These are phyloP conservation scores for Coturnix japonica DNA, from an alignment of 2,113 vertebrate species.

Conservation along the genomic window DNA sequence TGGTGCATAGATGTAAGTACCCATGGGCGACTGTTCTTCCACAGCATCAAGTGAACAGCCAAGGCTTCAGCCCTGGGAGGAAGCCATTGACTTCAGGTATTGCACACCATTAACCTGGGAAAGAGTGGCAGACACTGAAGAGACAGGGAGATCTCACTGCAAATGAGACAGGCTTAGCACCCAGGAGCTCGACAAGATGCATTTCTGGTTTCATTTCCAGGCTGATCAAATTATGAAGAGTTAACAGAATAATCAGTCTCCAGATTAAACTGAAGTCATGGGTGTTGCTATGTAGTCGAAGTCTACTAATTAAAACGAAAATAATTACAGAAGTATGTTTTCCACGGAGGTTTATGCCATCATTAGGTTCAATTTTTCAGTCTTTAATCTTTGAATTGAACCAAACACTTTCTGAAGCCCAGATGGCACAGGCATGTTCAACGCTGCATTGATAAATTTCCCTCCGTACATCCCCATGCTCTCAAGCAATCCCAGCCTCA, in stretches of 20 bases:
- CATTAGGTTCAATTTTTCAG: slow-evolving; percentile 71
- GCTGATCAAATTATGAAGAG: not conserved
- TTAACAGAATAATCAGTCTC: slow-evolving; percentile 20
- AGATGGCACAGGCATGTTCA: slow-evolving; percentile 34
- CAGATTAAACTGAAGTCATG: slow-evolving; percentile 8
- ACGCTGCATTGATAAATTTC: not conserved
- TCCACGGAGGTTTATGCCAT: slow-evolving; percentile 60
- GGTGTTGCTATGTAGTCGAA: slow-evolving; percentile 4
- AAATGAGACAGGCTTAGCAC: fast-evolving
- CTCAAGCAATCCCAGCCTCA: not conserved
- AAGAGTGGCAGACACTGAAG: not conserved
- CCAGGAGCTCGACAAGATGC: not conserved
- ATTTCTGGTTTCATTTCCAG: not conserved
- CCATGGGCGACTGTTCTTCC: not conserved
- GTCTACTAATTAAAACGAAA: slow-evolving; percentile 64
- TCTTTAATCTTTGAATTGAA: slow-evolving; percentile 73
- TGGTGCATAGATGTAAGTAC: not conserved
- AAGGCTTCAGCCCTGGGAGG: not conserved
- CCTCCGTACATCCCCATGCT: not conserved
- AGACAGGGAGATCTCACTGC: too few species aligned
- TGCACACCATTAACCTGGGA: not conserved
- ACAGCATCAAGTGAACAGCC: not conserved
- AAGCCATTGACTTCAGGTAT: not conserved
- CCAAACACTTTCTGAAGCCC: slow-evolving; percentile 54
- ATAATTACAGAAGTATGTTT: slow-evolving; percentile 62